These are phyloP conservation scores for Dendropsophus ebraccatus DNA, from an alignment of 2,113 vertebrate genomes.

Conservation along the genomic window DNA sequence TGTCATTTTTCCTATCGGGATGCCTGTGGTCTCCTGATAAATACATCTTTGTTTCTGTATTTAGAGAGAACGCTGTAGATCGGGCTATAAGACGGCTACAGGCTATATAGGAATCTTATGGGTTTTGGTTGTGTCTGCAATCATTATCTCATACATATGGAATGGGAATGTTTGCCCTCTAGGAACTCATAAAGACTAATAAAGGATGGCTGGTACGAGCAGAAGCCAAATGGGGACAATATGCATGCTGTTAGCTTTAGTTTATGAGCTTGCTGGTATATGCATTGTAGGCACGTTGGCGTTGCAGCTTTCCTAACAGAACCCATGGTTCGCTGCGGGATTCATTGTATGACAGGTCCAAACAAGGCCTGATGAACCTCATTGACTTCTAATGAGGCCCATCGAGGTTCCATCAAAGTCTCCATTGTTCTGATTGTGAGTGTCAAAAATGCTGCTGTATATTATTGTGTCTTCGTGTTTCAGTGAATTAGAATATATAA, in stretches of 20 bases:
- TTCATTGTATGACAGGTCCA: too few relatives aligned
- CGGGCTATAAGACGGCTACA: background rate
- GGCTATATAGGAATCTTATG: conserved; percentile 8
- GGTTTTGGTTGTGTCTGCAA: background rate
- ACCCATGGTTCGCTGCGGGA: too few relatives aligned
- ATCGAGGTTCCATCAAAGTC: too few relatives aligned
- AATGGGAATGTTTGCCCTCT: conserved; percentile 13
- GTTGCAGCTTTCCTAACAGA: too few relatives aligned
- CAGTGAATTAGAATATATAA: too few relatives aligned
- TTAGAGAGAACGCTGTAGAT: background rate
- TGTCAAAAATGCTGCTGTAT: too few relatives aligned
- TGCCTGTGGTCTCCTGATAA: conserved; percentile 10
- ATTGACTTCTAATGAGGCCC: too few relatives aligned
- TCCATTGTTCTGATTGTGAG: too few relatives aligned
- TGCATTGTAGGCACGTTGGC: too few relatives aligned
- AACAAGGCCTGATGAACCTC: too few relatives aligned
- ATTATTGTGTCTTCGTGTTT: too few relatives aligned
- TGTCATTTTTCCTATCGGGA: conserved; percentile 8
- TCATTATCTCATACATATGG: conserved; percentile 10
- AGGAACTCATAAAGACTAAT: background rate
- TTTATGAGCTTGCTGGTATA: too few relatives aligned
- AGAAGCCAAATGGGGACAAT: conserved; percentile 22
- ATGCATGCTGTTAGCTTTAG: background rate
- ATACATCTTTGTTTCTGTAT: background rate
- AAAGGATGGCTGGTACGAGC: background rate